Base-by-base conservation (phyloP, 1,140 invertebrate species). In the Brachionus plicatilis region DNA sequence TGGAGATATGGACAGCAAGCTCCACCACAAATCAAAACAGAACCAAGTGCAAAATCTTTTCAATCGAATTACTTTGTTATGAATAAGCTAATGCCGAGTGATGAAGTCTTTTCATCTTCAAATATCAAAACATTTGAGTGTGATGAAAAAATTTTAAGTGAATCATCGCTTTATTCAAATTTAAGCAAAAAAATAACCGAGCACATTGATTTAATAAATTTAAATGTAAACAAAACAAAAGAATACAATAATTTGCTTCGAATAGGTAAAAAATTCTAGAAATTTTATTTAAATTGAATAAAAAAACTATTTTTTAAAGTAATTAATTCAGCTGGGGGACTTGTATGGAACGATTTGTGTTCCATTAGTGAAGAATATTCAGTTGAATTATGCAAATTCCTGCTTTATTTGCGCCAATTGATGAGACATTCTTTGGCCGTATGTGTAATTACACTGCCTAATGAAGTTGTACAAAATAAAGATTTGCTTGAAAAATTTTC, bases 181-280 rank as follows among this genome's bases (percentile, higher is more conserved):
- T 82, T 68, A 65, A 56, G 33, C 37, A 47, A 82, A 60, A 45
- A 76, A 27, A 20, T 76, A 9, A 76, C n/a, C 1, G 12, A 24
- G 24, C 72, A 76, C 33, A 82, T 82, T 17, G 79, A 82, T n/a
- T 60, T 27, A 27, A 41, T 65, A 24, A 82, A 82, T 37, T 41
- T 82, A 47, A 82, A 82, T 47, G 53, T 82, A 45, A 82, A 60
- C 53, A 82, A 65, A 65, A 82, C 79, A 60, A 82, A 82, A 82
- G 50, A 82, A 47, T 82, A 82, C 53, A 82, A 60, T 41, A 82
- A 82, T 47, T 41, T 82, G 50, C 53, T 82, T 65, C 50, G 79
- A 65, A 82, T 82, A 43, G 79, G 79, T 82, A 82, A 82, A 65
- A n/a, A n/a, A 80, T 56, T 53, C 29, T 33, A 29, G 29, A 80